Base-by-base conservation (phyloP, 2,797 vertebrate genomes). In the Heliangelus exortis region DNA sequence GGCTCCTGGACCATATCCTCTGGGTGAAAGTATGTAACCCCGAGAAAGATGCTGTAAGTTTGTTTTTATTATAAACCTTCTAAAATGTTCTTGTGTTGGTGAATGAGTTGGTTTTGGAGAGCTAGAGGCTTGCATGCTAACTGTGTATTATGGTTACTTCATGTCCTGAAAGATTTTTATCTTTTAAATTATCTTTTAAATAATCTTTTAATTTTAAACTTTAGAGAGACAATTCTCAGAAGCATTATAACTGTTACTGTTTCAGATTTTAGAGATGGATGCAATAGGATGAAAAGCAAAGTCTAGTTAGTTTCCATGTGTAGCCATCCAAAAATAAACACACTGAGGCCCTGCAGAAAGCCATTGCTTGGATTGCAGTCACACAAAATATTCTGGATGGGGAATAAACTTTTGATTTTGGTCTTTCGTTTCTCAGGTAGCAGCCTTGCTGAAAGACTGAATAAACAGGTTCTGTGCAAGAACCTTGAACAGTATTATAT, bases 11-110 rank as follows among this genome's bases (percentile, higher is more conserved):
- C 95, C 99, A 99, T 86, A 99, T 99, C 95, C 99, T 99, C 51
- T 99, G 99, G 99, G 99, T 99, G 63, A 99, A 99, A 98, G 99
- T 99, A 87, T 99, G 99, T 98, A 99, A 99, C 93, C 99, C 99
- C 34, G 99, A 99, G 97, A 99, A 99, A 98, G 99, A 99, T 93
- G 99, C 99, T 85, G 99, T 99, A 98, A 96, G 98, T 98, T 77
- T 68, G 25, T 65, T 85, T 71, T 87, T 67, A 53, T 92, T 84
- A 23, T 61, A 59, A 78, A 90, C 39, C 23, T 93, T 92, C 47
- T 84, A 67, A 86, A 76, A 66, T 67, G 66, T 31, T 73, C 84
- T 84, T 29, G 3, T 58, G 9, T 41, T 58, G 54, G 48, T 80
- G 57, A 65, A 43, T 11, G 31, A 55, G 34, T 75, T 45, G 10